Percentiles rank a stretch among this genome's conserved stretches.
Evolutionary conservation across 2,113 vertebrate genomes (phyloP).

Genomic region (Circaetus gallicus): DNA sequence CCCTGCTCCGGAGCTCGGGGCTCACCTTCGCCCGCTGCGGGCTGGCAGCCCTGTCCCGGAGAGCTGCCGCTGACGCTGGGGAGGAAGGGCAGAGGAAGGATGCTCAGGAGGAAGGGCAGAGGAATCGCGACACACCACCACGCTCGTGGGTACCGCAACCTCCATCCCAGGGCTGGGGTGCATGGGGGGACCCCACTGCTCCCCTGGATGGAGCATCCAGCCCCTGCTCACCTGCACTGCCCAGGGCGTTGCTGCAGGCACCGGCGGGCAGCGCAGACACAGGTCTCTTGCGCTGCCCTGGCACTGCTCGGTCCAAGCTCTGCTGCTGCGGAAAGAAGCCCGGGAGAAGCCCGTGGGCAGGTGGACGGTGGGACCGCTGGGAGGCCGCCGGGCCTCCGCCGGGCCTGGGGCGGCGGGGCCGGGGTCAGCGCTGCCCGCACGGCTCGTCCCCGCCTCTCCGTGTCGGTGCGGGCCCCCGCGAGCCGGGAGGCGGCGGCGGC

Average conservation of each 20-base stretch:
- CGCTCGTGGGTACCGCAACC: accelerated
- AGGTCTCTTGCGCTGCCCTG: neutral
- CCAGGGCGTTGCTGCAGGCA: neutral
- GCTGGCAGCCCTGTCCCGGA: neutral
- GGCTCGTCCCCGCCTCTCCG: neutral
- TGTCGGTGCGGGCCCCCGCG: neutral
- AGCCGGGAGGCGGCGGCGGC: neutral
- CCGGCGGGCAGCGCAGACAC: neutral
- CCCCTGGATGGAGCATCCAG: neutral
- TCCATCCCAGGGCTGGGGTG: neutral
- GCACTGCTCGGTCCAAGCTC: neutral
- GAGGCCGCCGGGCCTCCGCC: too few relatives aligned
- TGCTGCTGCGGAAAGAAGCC: neutral
- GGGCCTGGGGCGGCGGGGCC: too few relatives aligned
- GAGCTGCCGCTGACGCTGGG: neutral
- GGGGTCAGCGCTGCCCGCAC: too few relatives aligned
- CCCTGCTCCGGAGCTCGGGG: neutral
- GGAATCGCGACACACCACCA: accelerated
- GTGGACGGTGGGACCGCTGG: too few relatives aligned
- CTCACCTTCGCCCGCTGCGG: neutral
- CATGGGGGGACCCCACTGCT: accelerated
- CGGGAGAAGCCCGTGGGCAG: neutral
- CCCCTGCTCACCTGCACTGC: neutral
- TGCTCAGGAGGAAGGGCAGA: neutral
- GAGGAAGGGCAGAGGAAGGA: too few relatives aligned